Percentiles rank a stretch among this genome's conserved stretches.
Conservation (phyloP, 2,113 vertebrate genomes). For the Osmerus eperlanus region DNA sequence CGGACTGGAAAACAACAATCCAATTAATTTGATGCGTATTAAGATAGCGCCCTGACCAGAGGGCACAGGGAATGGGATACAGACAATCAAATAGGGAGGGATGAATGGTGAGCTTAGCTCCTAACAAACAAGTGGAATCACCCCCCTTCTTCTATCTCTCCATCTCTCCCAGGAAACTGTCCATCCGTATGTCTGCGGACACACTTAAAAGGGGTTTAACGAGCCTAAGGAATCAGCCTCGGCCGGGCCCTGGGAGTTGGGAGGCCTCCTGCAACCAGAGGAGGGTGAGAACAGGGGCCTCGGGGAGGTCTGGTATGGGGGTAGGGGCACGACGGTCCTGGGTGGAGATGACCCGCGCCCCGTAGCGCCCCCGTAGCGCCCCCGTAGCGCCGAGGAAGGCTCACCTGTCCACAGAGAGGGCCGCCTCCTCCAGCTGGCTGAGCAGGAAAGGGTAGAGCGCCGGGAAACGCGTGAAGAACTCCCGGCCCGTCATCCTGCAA, state of each 20-base stretch:
- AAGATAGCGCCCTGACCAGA: conserved; percentile 60
- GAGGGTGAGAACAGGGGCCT: conserved; percentile 21
- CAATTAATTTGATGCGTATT: conserved; percentile 69
- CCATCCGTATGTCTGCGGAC: conserved; percentile 27
- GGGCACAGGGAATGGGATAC: conserved; percentile 48
- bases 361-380: too few relatives aligned
- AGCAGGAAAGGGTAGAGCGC: conserved; percentile 92
- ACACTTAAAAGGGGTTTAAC: conserved; percentile 32
- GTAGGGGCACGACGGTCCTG: too few relatives aligned
- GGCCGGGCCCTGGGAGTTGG: conserved; percentile 18
- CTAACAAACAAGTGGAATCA: not conserved
- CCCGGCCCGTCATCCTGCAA: conserved; percentile 90
- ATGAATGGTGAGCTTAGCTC: not conserved
- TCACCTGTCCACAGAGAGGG: conserved; percentile 84
- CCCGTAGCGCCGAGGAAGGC: conserved; percentile 4
- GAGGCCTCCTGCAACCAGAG: conserved; percentile 26
- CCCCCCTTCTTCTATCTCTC: conserved; percentile 13
- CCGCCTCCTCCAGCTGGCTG: conserved; percentile 81
- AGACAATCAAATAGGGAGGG: conserved; percentile 31
- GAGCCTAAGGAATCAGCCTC: conserved; percentile 36
- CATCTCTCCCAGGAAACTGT: conserved; percentile 39
- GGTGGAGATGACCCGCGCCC: too few relatives aligned
- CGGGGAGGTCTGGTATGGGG: too few relatives aligned
- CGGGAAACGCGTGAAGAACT: conserved; percentile 94
- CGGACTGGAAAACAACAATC: conserved; percentile 37